Percentiles rank a stretch among this genome's conserved stretches.
Evolutionary conservation across 2,888 invertebrate species (phyloP).

Genomic region (Cosmopolites sordidus): DNA sequence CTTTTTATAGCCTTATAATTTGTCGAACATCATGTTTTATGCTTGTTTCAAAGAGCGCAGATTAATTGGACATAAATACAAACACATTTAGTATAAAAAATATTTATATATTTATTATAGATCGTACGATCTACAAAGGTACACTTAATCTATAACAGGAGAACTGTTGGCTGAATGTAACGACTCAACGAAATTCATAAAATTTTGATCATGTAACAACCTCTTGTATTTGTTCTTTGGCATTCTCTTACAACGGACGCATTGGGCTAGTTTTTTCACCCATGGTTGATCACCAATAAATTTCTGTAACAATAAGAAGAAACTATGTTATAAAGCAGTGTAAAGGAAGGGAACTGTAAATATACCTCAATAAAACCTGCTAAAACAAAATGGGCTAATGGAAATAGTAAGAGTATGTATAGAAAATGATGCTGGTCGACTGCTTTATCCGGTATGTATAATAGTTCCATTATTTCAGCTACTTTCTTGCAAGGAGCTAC

Average conservation of each 20-base stretch:
- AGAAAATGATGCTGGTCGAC: slow-evolving; percentile 49
- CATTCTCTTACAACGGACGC: slow-evolving; percentile 37
- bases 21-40: too few species aligned
- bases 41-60: too few species aligned
- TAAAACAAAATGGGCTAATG: slow-evolving; percentile 55
- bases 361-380: slow-evolving; percentile 61
- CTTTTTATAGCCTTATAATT: too few species aligned
- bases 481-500: slow-evolving; percentile 55
- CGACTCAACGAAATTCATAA: slow-evolving; percentile 17
- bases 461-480: slow-evolving; percentile 56
- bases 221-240: slow-evolving; percentile 45
- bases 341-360: slow-evolving; percentile 1
- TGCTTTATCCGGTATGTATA: slow-evolving; percentile 44
- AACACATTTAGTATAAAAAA: too few species aligned
- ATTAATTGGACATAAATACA: too few species aligned
- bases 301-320: slow-evolving; percentile 29
- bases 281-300: slow-evolving; percentile 39
- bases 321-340: neutral
- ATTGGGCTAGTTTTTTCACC: slow-evolving; percentile 40
- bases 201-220: slow-evolving; percentile 31
- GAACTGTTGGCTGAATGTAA: slow-evolving; percentile 3
- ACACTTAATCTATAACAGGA: too few species aligned
- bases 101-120: too few species aligned
- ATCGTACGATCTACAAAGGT: too few species aligned
- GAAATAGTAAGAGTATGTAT: slow-evolving; percentile 55